Evolutionary conservation across 2,888 invertebrate genomes (phyloP).

Genomic region (Nebria brevicollis): DNA sequence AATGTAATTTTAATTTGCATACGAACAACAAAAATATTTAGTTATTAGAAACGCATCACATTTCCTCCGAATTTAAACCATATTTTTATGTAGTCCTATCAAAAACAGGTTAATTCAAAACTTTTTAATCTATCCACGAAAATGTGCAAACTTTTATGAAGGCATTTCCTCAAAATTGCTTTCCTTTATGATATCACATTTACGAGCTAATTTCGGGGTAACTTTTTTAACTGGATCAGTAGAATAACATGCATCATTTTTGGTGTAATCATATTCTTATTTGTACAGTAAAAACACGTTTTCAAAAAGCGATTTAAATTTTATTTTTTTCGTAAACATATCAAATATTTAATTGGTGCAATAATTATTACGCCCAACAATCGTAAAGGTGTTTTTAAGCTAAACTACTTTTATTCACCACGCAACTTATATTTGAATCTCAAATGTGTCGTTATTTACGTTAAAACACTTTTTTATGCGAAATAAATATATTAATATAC

Average conservation of each 20-base stretch:
- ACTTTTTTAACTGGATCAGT: neutral
- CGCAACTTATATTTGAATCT: no score
- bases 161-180: neutral
- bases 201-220: neutral
- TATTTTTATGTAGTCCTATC: neutral
- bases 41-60: neutral
- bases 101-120: neutral
- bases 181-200: neutral
- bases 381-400: no score
- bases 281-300: neutral
- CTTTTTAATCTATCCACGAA: neutral
- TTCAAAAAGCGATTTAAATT: neutral
- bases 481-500: no score
- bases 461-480: no score
- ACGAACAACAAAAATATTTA: neutral
- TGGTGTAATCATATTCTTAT: neutral
- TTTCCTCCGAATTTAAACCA: neutral
- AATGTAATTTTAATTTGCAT: neutral
- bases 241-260: neutral
- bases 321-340: no score
- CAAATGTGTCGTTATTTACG: no score
- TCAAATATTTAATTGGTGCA: no score
- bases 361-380: no score
- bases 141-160: neutral
- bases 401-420: no score